Base-by-base conservation (phyloP, 1,140 invertebrate genomes). In the Drosophila takahashii region DNA sequence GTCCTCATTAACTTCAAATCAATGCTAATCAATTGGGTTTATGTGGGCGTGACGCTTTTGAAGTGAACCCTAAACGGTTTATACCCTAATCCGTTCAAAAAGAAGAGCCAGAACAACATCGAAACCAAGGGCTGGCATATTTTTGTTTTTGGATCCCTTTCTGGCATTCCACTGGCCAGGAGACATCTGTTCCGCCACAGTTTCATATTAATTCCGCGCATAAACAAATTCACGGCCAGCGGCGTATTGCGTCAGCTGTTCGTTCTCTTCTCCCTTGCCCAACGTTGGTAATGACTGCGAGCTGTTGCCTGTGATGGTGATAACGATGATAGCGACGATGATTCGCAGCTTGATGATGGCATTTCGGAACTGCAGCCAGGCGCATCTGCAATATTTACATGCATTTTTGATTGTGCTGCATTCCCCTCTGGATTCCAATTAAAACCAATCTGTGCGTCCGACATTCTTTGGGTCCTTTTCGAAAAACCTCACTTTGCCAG, bases 1-100 rank as follows among this genome's bases (percentile, higher is more conserved):
- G 75, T 83, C 79, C 66, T 77, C 56, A 87, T 86, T 81, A 87
- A 87, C 65, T 69, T 79, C 62, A 70, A 86, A 87, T 87, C 83
- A 85, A 87, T 87, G 78, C 78, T 85, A 79, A 83, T 84, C 80
- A 83, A 66, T 79, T 67, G 79, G 29, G 45, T 65, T 71, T 53
- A 32, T 27, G 44, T 45, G 41, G 41, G 47, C 37, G 32, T 50
- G 44, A 45, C 42, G 37, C 13, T 57, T 32, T 44, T 29, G 27
- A 29, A 42, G 44, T 50, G n/a, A 27, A 22, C 16, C 51, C 67
- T 8, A 48, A 70, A 44, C 41, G 29, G 47, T 5, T 45, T 11
- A 36, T 8, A 29, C 16, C 22, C 11, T 27, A 45, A 65, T 53
- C 29, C 18, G 27, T 29, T 22, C 29, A 27, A 11, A 36, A 45